These are phyloP conservation scores for Agrochola litura DNA, from an alignment of 2,888 invertebrate genomes.

Conservation along the genomic window DNA sequence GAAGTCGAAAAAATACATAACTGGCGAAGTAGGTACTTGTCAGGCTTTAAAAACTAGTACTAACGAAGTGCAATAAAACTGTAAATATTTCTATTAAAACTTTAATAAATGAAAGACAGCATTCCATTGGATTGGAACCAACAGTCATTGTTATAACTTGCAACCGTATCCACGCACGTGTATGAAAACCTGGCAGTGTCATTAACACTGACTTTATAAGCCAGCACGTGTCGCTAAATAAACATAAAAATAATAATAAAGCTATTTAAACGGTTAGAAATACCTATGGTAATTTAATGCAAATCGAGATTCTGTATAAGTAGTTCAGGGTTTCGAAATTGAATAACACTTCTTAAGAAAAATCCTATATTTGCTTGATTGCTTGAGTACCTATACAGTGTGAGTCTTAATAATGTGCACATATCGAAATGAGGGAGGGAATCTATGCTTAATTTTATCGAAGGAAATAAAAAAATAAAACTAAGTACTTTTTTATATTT, in stretches of 20 bases:
- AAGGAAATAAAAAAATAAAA: too few relatives aligned
- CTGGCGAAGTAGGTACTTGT: background rate
- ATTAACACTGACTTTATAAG: background rate
- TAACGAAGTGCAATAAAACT: background rate
- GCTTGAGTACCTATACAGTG: too few relatives aligned
- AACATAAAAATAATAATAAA: background rate
- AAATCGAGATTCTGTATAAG: background rate
- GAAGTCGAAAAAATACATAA: too few relatives aligned
- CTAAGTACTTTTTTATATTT: too few relatives aligned
- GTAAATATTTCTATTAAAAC: constrained; percentile 18
- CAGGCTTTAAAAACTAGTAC: background rate
- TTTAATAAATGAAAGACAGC: background rate
- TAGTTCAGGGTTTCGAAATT: background rate
- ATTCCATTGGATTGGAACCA: constrained; percentile 11
- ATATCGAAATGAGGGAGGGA: too few relatives aligned
- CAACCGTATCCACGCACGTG: constrained; percentile 10
- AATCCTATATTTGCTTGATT: too few relatives aligned
- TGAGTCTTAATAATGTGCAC: too few relatives aligned
- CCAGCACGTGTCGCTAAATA: constrained; percentile 20
- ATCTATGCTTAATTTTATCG: too few relatives aligned
- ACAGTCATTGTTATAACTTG: constrained; percentile 27
- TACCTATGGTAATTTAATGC: background rate
- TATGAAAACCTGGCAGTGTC: constrained; percentile 4
- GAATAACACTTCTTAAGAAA: background rate
- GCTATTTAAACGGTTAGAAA: background rate